Percentiles rank a stretch among this genome's conserved stretches.
Evolutionary conservation across 2,113 vertebrate genomes (phyloP).

Genomic region (Regulus satrapa): DNA sequence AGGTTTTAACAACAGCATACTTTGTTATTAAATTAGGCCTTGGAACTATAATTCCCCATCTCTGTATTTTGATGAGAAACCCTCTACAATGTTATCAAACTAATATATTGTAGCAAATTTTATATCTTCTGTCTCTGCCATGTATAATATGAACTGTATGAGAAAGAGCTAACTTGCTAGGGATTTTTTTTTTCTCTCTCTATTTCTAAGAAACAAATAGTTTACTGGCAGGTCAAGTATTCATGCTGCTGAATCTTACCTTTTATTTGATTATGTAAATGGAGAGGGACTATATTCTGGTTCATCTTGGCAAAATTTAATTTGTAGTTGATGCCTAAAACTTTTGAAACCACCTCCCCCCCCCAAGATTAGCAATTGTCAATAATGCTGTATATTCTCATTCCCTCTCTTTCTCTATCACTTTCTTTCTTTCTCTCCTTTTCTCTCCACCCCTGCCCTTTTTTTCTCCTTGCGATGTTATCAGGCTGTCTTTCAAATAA

Average conservation of each 20-base stretch:
- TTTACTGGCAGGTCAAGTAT: background rate
- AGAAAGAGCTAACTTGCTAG: conserved; percentile 10
- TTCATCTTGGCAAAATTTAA: conserved; percentile 44
- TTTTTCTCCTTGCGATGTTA: background rate
- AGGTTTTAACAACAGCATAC: conserved; percentile 11
- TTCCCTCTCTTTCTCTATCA: background rate
- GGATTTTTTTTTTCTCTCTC: background rate
- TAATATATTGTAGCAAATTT: conserved; percentile 47
- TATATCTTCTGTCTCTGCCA: conserved; percentile 18
- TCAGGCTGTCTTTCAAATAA: conserved; percentile 41
- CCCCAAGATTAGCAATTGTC: background rate
- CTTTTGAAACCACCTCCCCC: background rate
- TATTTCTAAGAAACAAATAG: conserved; percentile 29
- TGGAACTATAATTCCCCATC: conserved; percentile 12
- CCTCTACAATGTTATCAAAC: conserved; percentile 59
- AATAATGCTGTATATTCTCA: background rate
- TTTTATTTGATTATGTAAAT: conserved; percentile 63
- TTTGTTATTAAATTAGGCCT: conserved; percentile 48
- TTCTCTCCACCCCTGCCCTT: fast-evolving
- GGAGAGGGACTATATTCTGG: background rate
- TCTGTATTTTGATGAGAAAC: conserved; percentile 54
- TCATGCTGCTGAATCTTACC: conserved; percentile 31
- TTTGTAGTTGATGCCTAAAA: conserved; percentile 33
- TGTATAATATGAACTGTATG: conserved; percentile 29
- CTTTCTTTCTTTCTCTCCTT: background rate